Evolutionary conservation across 2,797 vertebrate species (phyloP), one percentile per base, ranked within the genome.

Genomic region (Chelidonichthys spinosus): DNA sequence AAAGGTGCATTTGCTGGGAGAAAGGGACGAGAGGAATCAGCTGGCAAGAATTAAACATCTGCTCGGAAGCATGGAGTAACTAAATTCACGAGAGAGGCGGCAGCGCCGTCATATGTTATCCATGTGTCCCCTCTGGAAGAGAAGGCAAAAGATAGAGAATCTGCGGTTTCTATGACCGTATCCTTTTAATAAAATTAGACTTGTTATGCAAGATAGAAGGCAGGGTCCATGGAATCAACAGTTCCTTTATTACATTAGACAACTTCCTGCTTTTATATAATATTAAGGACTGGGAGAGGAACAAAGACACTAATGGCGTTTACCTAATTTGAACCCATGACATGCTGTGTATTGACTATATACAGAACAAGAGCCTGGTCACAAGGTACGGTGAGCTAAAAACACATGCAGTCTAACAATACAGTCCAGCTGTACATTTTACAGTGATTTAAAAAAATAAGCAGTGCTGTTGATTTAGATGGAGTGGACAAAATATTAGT

Each of bases 141-240:
- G 60, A 72, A 76, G 84, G 89, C 78, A 49, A 85, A 79, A 90
- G 65, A 81, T 80, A 87, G 82, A 87, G 55, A 78, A 78, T 46
- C 66, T 54, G 69, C 65, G 74, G 58, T 46, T 17, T 74, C 53
- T 47, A 53, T 65, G 18, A 39, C 42, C 39, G 37, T 2, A 4
- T 39, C 25, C 44, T 50, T 63, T 70, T 56, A 62, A 79, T 63
- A 59, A 65, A 5, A 59, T 53, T 36, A 53, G 32, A 53, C 55
- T 47, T 0, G 36, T 49, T 56, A 50, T 32, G 25, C 42, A 46
- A 58, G 10, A 36, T 18, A 73, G 73, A 54, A 47, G 61, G 14
- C 15, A 0, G 4, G 15, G 37, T 62, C 59, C 14, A 39, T 43
- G 17, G 52, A 80, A 74, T 36, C 40, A 75, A 72, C 63, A 53